These are phyloP conservation scores for Neomorphus geoffroyi DNA, from an alignment of 2,797 vertebrate genomes.

Conservation along the genomic window DNA sequence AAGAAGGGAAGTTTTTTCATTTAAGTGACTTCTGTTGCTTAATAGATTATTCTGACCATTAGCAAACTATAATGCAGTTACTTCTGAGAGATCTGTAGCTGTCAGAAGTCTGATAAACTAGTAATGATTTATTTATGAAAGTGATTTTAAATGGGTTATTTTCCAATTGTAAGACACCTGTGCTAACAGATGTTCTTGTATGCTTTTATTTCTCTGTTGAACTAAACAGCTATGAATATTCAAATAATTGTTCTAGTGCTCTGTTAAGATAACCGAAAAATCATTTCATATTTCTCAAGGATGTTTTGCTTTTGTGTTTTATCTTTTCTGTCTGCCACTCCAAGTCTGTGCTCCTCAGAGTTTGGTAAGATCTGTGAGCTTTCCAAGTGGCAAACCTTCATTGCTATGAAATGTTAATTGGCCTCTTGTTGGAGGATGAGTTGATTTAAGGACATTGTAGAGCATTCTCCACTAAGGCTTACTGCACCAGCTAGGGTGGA, in stretches of 20 bases:
- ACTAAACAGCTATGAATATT: not conserved
- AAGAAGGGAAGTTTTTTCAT: not conserved
- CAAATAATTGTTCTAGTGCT: constrained; percentile 22
- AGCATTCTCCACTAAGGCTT: not conserved
- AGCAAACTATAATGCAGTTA: constrained; percentile 10
- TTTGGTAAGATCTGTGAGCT: constrained; percentile 18
- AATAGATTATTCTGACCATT: constrained; percentile 18
- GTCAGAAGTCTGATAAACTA: constrained; percentile 43
- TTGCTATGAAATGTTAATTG: not conserved
- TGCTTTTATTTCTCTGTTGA: not conserved
- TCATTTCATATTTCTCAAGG: not conserved
- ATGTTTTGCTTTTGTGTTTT: not conserved
- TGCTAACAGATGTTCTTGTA: constrained; percentile 21
- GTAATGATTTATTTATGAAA: constrained; percentile 29
- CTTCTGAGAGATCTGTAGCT: constrained; percentile 36
- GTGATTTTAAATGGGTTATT: constrained; percentile 6
- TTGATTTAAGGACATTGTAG: not conserved
- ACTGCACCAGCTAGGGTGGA: constrained; percentile 10
- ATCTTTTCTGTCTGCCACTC: constrained; percentile 11
- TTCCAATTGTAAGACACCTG: constrained; percentile 26
- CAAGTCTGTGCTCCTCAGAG: not conserved
- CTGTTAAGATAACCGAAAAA: not conserved
- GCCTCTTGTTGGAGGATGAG: not conserved
- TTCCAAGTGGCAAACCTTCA: constrained; percentile 10
- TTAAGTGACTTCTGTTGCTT: not conserved